Evolutionary conservation across 2,888 invertebrate genomes (phyloP).

Genomic region (Zootermopsis nevadensis): DNA sequence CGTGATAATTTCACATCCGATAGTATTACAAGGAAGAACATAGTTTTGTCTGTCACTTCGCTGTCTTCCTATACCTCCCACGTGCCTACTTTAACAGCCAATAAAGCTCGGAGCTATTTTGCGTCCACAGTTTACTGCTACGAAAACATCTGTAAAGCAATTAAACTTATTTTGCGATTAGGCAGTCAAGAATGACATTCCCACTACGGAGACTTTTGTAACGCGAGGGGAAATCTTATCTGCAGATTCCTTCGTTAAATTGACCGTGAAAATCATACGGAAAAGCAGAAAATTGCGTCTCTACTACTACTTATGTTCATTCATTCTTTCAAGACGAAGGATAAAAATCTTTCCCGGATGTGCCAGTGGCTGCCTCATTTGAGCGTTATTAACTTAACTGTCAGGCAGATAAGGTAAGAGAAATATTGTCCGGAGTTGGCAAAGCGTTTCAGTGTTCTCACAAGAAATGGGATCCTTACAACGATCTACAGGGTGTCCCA

Average conservation of each 20-base stretch:
- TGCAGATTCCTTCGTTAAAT: constrained; percentile 30
- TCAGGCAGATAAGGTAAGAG: neutral
- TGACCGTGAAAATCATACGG: constrained; percentile 46
- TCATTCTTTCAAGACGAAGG: neutral
- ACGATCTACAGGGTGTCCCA: too few relatives aligned
- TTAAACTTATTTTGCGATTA: neutral
- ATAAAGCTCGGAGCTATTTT: too few relatives aligned
- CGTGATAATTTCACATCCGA: too few relatives aligned
- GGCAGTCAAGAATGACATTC: constrained; percentile 2
- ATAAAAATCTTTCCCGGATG: constrained; percentile 26
- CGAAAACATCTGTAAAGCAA: too few relatives aligned
- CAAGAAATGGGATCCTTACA: neutral
- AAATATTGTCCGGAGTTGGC: constrained; percentile 7
- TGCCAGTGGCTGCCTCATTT: constrained; percentile 15
- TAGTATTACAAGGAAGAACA: too few relatives aligned
- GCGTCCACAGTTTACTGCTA: too few relatives aligned
- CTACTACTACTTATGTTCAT: constrained; percentile 15
- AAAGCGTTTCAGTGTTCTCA: neutral
- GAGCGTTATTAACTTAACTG: constrained; percentile 15
- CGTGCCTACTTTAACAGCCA: too few relatives aligned
- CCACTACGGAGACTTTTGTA: neutral
- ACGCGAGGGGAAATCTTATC: constrained; percentile 38
- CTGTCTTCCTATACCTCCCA: too few relatives aligned
- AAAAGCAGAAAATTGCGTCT: constrained; percentile 46
- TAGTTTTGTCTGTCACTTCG: too few relatives aligned